These are phyloP conservation scores for Agonopterix alstromeriana DNA, from an alignment of 2,888 invertebrate species.

Conservation along the genomic window DNA sequence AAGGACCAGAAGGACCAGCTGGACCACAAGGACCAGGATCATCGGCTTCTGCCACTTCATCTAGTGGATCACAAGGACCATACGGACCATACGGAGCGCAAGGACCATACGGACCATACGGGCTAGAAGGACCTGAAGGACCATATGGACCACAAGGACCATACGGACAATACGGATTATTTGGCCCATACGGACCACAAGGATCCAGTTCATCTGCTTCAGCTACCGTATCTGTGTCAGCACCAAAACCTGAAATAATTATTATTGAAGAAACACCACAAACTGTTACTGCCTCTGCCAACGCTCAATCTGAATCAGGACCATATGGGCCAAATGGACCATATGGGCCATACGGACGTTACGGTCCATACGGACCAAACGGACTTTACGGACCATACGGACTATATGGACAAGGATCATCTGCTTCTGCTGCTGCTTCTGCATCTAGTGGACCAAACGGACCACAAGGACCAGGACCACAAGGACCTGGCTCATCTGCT, in stretches of 20 bases:
- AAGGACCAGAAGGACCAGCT: neutral
- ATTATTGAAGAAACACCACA: too few species aligned
- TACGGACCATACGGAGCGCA: neutral
- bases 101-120: conserved; percentile 1
- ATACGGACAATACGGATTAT: neutral
- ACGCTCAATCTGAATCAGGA: neutral
- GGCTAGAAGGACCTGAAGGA: conserved; percentile 4
- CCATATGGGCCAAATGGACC: neutral
- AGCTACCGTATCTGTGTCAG: neutral
- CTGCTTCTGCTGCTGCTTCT: conserved; percentile 5
- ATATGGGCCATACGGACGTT: neutral
- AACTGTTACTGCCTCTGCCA: conserved; percentile 2
- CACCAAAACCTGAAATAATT: too few species aligned
- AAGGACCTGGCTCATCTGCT: neutral
- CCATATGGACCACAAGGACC: conserved; percentile 8
- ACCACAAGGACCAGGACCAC: conserved; percentile 4
- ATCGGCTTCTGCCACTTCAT: too few species aligned
- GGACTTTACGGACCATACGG: neutral
- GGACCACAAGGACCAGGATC: neutral
- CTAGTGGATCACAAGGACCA: neutral
- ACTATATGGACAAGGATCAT: conserved; percentile 4
- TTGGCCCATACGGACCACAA: conserved; percentile 1
- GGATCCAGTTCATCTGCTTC: conserved; percentile 2
- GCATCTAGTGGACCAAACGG: neutral
- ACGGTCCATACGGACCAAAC: conserved; percentile 4